Percentiles rank a stretch among this genome's conserved stretches.
phyloP scores from a whole-genome alignment of 2,797 vertebrate species.

The Vultur gryphus region DNA sequence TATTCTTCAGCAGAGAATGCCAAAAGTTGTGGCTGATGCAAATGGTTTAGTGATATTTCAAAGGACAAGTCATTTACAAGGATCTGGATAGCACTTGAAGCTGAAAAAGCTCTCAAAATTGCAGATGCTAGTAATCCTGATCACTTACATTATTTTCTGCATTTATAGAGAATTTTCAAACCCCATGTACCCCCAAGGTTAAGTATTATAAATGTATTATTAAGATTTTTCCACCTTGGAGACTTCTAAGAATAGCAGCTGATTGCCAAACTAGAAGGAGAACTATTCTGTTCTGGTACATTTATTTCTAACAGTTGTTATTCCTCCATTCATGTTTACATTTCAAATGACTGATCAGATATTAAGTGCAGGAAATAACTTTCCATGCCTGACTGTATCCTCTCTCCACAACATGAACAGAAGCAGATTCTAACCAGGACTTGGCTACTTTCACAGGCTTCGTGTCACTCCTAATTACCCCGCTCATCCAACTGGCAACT shows the following conservation, averaged over 20 bases:
- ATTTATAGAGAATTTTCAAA: not conserved
- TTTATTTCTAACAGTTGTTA: not conserved
- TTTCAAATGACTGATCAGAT: slow-evolving; percentile 19
- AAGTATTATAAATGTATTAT: not conserved
- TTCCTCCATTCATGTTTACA: not conserved
- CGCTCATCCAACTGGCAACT: not conserved
- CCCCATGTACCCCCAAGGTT: not conserved
- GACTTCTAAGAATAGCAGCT: not conserved
- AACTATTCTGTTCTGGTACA: not conserved
- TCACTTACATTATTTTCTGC: not conserved
- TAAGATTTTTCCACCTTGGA: not conserved
- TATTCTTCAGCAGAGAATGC: not conserved
- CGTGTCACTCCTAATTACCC: not conserved
- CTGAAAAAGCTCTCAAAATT: not conserved
- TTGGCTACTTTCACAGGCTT: not conserved
- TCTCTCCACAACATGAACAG: not conserved
- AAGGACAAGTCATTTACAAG: not conserved
- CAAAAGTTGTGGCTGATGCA: not conserved
- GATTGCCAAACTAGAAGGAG: not conserved
- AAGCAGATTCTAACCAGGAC: not conserved
- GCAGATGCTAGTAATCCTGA: not conserved
- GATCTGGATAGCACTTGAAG: not conserved
- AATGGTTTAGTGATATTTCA: not conserved
- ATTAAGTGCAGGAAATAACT: slow-evolving; percentile 38
- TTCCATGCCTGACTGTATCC: not conserved